A percentile compares a stretch with the other conserved stretches of the same genome.
phyloP scores from a whole-genome alignment of 1,140 invertebrate genomes.

The Metopolophium dirhodum region DNA sequence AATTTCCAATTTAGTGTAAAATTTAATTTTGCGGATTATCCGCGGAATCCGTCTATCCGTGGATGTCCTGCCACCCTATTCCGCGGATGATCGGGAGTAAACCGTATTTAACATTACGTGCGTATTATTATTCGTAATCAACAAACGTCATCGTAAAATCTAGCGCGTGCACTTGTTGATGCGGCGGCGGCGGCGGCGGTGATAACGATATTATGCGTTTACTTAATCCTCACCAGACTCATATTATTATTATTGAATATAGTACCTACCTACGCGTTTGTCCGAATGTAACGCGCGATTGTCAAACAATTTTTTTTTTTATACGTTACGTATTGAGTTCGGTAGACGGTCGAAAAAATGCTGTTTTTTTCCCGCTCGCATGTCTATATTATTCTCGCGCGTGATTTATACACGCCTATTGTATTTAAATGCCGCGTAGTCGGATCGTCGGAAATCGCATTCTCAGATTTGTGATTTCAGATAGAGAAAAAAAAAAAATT shows the following conservation, averaged over 20 bases:
- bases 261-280: not conserved
- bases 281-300: not conserved
- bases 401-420: conserved; percentile 42
- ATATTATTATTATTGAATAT: not conserved
- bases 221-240: not conserved
- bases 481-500: not conserved
- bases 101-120: no score
- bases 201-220: not conserved
- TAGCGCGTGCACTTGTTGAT: not conserved
- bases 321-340: not conserved
- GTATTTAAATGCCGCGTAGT: conserved; percentile 2
- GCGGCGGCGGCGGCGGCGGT: not conserved
- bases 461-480: conserved; percentile 9
- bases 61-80: no score
- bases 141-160: not conserved
- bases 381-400: not conserved
- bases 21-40: no score
- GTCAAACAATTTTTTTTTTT: not conserved
- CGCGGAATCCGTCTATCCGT: no score
- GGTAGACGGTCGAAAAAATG: not conserved
- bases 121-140: not conserved
- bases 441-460: conserved; percentile 12
- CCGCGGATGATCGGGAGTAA: no score
- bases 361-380: not conserved
- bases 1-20: no score